These are phyloP conservation scores for Ifrita kowaldi DNA, from an alignment of 2,113 vertebrate genomes.

Conservation along the genomic window DNA sequence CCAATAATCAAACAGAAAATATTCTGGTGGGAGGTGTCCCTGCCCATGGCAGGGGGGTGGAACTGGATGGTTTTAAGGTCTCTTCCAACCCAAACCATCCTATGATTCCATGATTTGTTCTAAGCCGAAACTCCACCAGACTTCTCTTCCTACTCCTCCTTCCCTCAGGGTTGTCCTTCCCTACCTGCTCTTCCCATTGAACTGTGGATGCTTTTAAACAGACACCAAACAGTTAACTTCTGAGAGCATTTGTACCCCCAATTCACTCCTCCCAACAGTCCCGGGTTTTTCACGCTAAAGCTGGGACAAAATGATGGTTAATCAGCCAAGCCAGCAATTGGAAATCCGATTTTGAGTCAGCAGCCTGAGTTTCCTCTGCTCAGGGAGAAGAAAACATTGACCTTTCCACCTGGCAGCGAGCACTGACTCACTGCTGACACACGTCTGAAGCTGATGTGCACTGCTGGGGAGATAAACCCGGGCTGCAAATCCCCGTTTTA, in stretches of 20 bases:
- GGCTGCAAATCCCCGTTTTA: not conserved
- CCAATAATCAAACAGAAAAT: not conserved
- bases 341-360: conserved; percentile 1
- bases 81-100: not conserved
- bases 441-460: not conserved
- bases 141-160: not conserved
- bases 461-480: not conserved
- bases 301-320: not conserved
- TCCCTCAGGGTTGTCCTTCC: not conserved
- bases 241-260: not conserved
- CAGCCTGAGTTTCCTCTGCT: not conserved
- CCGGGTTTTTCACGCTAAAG: not conserved
- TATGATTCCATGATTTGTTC: not conserved
- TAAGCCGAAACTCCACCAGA: not conserved
- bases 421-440: not conserved
- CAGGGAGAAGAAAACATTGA: not conserved
- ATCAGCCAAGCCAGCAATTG: not conserved
- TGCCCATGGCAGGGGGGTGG: not conserved
- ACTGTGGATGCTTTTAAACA: not conserved
- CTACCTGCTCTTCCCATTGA: not conserved
- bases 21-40: not conserved
- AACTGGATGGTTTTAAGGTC: not conserved
- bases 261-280: not conserved
- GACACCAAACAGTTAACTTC: not conserved
- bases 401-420: not conserved